A percentile compares a stretch with the other conserved stretches of the same genome.
These are phyloP conservation scores for Eilema caniola DNA, from an alignment of 2,888 invertebrate species.

Conservation along the genomic window DNA sequence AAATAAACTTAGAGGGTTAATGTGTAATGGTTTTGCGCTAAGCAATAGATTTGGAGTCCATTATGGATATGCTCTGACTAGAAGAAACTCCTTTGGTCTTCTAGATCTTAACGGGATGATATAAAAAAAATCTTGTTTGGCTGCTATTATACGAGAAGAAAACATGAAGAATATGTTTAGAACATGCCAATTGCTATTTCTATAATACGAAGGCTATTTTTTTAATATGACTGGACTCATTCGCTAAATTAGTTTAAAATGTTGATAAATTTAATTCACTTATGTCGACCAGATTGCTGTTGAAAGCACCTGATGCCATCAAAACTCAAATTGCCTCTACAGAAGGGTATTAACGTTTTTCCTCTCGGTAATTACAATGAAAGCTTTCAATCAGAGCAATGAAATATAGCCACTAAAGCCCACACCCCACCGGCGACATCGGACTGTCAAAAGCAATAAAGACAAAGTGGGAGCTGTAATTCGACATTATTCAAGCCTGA, in stretches of 20 bases:
- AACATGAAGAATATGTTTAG: no score
- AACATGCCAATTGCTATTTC: no score
- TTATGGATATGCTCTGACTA: no score
- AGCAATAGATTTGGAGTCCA: no score
- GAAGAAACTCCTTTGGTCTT: no score
- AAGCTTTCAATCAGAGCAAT: neutral
- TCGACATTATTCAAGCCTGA: constrained; percentile 6
- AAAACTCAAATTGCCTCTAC: neutral
- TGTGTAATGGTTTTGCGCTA: no score
- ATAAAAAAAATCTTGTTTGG: no score
- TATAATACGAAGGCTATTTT: neutral
- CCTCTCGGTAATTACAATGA: neutral
- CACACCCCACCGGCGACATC: constrained; percentile 5
- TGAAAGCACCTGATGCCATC: neutral
- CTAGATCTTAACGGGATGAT: no score
- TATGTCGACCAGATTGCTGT: neutral
- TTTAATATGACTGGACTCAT: neutral
- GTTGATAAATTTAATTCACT: neutral
- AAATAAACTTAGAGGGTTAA: no score
- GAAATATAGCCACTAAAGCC: constrained; percentile 5
- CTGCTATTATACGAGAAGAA: neutral
- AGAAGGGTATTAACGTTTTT: neutral
- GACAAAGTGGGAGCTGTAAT: constrained; percentile 13
- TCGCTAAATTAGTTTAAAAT: neutral
- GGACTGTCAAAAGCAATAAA: constrained; percentile 21